These are phyloP conservation scores for Eurosta solidaginis DNA, from an alignment of 1,140 invertebrate species.

Conservation along the genomic window DNA sequence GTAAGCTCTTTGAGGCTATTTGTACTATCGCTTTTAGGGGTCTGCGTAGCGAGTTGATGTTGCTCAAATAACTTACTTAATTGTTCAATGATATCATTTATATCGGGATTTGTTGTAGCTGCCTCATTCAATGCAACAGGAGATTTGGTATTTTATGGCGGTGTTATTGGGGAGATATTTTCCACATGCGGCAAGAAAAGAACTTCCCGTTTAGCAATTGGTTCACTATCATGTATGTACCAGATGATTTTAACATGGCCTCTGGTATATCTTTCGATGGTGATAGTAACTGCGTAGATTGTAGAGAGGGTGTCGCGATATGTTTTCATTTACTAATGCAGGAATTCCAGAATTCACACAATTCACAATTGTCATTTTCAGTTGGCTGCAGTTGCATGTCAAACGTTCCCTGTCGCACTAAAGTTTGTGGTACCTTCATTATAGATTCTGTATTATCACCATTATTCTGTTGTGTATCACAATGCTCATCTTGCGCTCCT, in stretches of 20 bases:
- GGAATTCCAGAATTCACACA: too few relatives aligned
- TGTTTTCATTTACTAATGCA: not conserved
- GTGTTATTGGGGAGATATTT: not conserved
- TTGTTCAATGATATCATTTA: slow-evolving; percentile 35
- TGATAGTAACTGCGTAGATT: not conserved
- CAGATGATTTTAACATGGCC: slow-evolving; percentile 48
- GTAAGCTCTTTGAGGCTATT: not conserved
- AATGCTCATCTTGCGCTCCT: not conserved
- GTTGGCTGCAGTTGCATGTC: slow-evolving; percentile 27
- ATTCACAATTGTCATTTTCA: too few relatives aligned
- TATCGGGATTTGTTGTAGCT: slow-evolving; percentile 11
- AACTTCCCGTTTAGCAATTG: slow-evolving; percentile 26
- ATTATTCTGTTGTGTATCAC: not conserved
- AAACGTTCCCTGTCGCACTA: slow-evolving; percentile 35
- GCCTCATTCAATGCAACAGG: not conserved
- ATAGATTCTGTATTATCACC: not conserved
- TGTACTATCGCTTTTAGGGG: not conserved
- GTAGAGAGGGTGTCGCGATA: not conserved
- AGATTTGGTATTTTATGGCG: not conserved
- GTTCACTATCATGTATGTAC: slow-evolving; percentile 49
- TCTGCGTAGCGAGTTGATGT: not conserved
- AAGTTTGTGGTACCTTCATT: not conserved
- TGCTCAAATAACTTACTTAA: slow-evolving; percentile 28
- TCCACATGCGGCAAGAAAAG: slow-evolving; percentile 31
- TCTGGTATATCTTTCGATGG: slow-evolving; percentile 41